phyloP scores from a whole-genome alignment of 2,113 vertebrate genomes.

The Phoxinus phoxinus region DNA sequence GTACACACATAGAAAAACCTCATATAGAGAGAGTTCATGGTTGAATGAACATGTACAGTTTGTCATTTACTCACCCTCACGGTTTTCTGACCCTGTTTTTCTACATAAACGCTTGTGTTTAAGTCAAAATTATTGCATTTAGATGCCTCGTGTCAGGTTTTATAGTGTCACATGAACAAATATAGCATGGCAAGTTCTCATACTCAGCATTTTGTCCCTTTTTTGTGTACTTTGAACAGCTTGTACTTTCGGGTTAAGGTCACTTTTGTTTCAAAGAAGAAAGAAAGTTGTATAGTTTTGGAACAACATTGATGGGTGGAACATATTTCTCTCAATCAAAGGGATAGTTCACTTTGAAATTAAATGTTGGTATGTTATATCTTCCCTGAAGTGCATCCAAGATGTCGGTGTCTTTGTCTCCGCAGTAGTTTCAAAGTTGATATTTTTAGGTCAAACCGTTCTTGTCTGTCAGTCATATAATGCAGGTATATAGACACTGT shows the following conservation, averaged over 20 bases:
- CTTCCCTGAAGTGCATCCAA: no score
- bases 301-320: background rate
- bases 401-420: no score
- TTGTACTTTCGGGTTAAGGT: background rate
- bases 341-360: no score
- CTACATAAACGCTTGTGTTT: background rate
- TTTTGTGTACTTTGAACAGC: background rate
- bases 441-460: no score
- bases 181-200: background rate
- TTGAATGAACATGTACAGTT: background rate
- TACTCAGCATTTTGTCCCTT: background rate
- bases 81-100: background rate
- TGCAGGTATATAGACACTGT: no score
- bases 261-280: background rate
- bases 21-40: background rate
- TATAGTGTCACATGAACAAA: background rate
- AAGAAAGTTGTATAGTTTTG: background rate
- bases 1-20: background rate
- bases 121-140: background rate
- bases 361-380: no score
- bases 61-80: background rate
- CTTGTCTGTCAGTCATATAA: no score
- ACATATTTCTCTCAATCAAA: background rate
- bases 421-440: no score
- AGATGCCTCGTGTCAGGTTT: background rate